Base-by-base conservation (phyloP, 2,888 invertebrate species). In the Chalcosyrphus nemorum region DNA sequence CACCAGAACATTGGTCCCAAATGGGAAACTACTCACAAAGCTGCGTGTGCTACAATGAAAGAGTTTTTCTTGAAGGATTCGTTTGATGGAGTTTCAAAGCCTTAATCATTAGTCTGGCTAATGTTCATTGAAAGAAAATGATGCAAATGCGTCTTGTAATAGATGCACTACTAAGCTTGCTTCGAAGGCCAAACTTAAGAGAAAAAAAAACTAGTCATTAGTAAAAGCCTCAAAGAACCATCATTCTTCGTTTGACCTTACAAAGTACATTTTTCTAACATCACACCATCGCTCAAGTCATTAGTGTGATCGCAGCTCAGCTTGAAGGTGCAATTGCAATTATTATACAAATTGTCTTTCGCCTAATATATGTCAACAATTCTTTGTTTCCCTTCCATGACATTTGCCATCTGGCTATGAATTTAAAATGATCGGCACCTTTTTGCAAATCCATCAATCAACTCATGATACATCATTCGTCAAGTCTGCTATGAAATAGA, bases 401-500 rank as follows among this genome's bases (percentile, higher is more conserved):
- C 38, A 52, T 50, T 50, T 56, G 9, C 19, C 13, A 43, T 68
- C 17, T 29, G 29, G 9, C 43, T 41, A 5, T 43, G 47, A 57
- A 71, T 75, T 65, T 38, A 63, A n/a, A 61, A 65, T 38, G 17
- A 71, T 61, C 61, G 74, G 74, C 29, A 56, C 59, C 54, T 57
- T 19, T n/a, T 19, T 54, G 45, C 38, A 9, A 56, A 32, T 38
- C 38, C 65, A 71, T 81, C 47, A 70, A 76, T 76, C 70, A 45
- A 6, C 24, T 24, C 50, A 27, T 63, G 15, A 50, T 41, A 63
- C 27, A 27, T 19, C 57, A 65, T 76, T 65, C 24, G 65, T 68
- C 68, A 70, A 68, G 38, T 56, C 29, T 35, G 38, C 52, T 71
- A 52, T 21, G n/a, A 4, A 27, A 27, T 2, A 27, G 50, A 41